Conservation (phyloP, 1,140 invertebrate genomes). For the Diorhabda elongata region DNA sequence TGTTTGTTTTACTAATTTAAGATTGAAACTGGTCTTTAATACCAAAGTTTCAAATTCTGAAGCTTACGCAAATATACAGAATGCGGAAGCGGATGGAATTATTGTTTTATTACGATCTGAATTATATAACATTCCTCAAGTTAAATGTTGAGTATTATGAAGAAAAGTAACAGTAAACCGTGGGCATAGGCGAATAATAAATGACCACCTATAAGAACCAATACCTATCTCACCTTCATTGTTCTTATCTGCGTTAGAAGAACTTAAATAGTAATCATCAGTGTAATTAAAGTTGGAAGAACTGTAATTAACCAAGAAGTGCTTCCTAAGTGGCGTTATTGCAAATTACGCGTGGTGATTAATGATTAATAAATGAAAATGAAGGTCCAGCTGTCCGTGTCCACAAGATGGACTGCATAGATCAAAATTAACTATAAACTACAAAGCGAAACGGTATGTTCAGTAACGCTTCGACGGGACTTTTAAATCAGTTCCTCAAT, state of each 20-base stretch:
- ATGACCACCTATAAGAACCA: constrained; percentile 8
- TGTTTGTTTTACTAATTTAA: too few species aligned
- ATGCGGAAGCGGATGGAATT: too few species aligned
- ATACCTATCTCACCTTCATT: neutral
- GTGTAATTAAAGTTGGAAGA: constrained; percentile 13
- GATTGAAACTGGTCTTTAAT: too few species aligned
- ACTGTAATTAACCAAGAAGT: constrained; percentile 17
- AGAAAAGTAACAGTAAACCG: neutral
- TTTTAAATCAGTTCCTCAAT: constrained; percentile 21
- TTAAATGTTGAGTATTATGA: neutral
- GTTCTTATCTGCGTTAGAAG: neutral
- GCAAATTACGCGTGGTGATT: constrained; percentile 21
- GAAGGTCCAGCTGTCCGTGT: constrained; percentile 25
- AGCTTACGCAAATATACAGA: too few species aligned
- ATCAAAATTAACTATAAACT: constrained; percentile 20
- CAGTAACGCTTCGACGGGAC: constrained; percentile 25
- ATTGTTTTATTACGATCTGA: too few species aligned
- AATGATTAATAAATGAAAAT: constrained; percentile 21
- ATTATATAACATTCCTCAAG: neutral
- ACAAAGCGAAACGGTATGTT: constrained; percentile 19
- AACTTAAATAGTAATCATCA: constrained; percentile 15
- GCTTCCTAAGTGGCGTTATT: constrained; percentile 19
- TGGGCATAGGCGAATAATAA: constrained; percentile 7
- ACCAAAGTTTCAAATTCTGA: too few species aligned
- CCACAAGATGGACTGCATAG: constrained; percentile 17